A percentile compares a stretch with the other conserved stretches of the same genome.
Conservation (phyloP, 2,888 invertebrate genomes). For the Bellardia pandia region DNA sequence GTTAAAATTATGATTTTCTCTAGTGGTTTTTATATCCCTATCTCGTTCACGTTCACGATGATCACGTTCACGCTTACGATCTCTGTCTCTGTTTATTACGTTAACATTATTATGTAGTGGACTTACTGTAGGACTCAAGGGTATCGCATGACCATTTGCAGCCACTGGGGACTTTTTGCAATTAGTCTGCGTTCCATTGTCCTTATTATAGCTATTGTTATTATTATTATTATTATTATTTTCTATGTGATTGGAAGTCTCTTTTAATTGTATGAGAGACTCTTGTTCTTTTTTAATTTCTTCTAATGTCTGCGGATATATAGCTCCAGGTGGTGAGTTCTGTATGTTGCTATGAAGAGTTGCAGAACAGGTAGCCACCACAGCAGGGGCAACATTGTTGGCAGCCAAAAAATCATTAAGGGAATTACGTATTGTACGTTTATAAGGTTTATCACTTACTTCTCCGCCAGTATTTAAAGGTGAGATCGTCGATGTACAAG, state of each 20-base stretch:
- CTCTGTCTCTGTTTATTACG: slow-evolving; percentile 55
- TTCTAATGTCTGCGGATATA: slow-evolving; percentile 77
- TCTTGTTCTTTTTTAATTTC: slow-evolving; percentile 71
- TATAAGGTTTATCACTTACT: slow-evolving; percentile 79
- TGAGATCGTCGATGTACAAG: slow-evolving; percentile 65
- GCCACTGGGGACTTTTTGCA: slow-evolving; percentile 77
- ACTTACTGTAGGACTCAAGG: slow-evolving; percentile 78
- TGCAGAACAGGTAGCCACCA: slow-evolving; percentile 77
- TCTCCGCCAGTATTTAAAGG: slow-evolving; percentile 73
- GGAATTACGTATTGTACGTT: slow-evolving; percentile 82
- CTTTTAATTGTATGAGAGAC: slow-evolving; percentile 35
- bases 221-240: slow-evolving; percentile 34
- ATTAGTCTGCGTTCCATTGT: slow-evolving; percentile 79
- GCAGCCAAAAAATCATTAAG: slow-evolving; percentile 84
- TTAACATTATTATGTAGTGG: slow-evolving; percentile 37
- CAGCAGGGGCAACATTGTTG: slow-evolving; percentile 80
- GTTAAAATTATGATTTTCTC: slow-evolving; percentile 51
- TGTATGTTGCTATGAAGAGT: slow-evolving; percentile 29
- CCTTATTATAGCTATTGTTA: slow-evolving; percentile 51
- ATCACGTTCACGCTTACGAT: slow-evolving; percentile 69
- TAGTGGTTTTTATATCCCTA: slow-evolving; percentile 39
- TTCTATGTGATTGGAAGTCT: slow-evolving; percentile 45
- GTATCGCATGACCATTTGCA: slow-evolving; percentile 79
- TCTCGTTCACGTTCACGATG: slow-evolving; percentile 63
- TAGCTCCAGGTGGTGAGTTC: slow-evolving; percentile 72